Base-by-base conservation (phyloP, 2,888 invertebrate genomes). In the Nyleta sp. region DNA sequence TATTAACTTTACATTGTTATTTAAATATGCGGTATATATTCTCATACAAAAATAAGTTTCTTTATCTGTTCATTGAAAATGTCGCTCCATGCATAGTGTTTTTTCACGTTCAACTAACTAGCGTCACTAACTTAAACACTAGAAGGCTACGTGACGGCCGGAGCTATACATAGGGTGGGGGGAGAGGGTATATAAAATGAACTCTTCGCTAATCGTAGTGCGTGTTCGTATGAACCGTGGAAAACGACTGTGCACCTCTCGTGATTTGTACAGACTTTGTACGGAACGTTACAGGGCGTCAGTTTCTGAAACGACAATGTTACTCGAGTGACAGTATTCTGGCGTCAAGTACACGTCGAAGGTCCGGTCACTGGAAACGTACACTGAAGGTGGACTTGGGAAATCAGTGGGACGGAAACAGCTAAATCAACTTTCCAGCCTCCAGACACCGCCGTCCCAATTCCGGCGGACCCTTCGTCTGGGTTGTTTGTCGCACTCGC, bases 141-240 rank as follows among this genome's bases (percentile, higher is more conserved):
- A 75, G 75, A 75, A 75, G 75, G 68, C 68, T 75, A 67, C 40
- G 28, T 46, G 55, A 55, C 38, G 75, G 75, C 75, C 64, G 68
- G 68, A 75, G 50, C 42, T 62, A 70, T 75, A 70, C 64, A 70
- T 62, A 24, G 35, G 24, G 24, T 5, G 24, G 3, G 4, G 3
- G 4, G 24, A 24, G 59, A 50, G n/a, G n/a, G n/a, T 57, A 59
- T 75, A 62, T 17, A 62, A 70, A 68, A 62, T 50, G 42, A 73
- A 59, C 44, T 52, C 4, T 8, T 50, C 46, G 24, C 17, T 38
- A 53, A 35, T 52, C 13, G n/a, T 60, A 42, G 50, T 13, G 55
- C 50, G 8, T 38, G 40, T 52, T 24, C 28, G 22, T 40, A 35
- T 35, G 60, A 62, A 55, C 11, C 35, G 50, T 64, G 59, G 20